Evolutionary conservation across 2,113 vertebrate species (phyloP).

Genomic region (Miniopterus natalensis): DNA sequence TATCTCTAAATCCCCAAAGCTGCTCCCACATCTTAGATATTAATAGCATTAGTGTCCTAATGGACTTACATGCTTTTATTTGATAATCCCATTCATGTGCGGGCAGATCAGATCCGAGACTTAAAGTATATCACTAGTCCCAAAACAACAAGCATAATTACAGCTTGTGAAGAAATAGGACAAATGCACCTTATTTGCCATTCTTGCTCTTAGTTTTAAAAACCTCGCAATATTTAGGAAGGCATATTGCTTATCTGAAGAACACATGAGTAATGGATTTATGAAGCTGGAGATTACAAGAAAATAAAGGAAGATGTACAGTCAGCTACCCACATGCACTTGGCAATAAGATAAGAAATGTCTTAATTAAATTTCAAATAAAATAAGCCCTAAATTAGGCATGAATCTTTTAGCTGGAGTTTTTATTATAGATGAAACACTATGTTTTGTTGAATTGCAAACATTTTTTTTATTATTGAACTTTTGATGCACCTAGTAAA

Average conservation of each 20-base stretch:
- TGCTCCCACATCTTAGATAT: background rate
- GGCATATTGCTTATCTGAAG: background rate
- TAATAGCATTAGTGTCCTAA: constrained; percentile 19
- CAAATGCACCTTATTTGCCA: background rate
- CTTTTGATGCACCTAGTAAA: constrained; percentile 70
- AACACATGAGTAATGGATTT: background rate
- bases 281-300: background rate
- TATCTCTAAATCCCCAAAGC: constrained; percentile 36
- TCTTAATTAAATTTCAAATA: constrained; percentile 60
- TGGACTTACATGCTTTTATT: constrained; percentile 26
- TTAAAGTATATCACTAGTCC: constrained; percentile 58
- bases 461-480: constrained; percentile 68
- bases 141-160: background rate
- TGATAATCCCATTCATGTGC: constrained; percentile 48
- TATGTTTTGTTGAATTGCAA: constrained; percentile 60
- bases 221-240: constrained; percentile 8
- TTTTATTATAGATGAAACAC: constrained; percentile 39
- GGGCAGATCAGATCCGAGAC: constrained; percentile 52
- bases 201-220: constrained; percentile 4
- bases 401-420: constrained; percentile 24
- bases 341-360: background rate
- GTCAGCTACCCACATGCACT: background rate
- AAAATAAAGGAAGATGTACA: background rate
- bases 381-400: constrained; percentile 22
- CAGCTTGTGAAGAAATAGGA: constrained; percentile 1